Evolutionary conservation across 2,113 vertebrate species (phyloP).

Genomic region (Numida meleagris): DNA sequence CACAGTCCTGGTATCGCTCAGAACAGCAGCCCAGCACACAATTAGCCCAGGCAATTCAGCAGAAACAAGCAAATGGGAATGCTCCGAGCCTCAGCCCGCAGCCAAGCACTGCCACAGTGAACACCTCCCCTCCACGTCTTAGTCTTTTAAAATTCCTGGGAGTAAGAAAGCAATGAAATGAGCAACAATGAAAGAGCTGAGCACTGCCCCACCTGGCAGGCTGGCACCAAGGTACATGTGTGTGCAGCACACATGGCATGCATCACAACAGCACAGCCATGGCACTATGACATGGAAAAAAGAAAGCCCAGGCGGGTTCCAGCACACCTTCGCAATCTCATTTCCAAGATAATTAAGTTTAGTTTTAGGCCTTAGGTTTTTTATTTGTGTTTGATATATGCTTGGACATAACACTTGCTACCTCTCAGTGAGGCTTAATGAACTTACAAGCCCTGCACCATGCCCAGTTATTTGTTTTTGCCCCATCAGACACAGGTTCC

Average conservation of each 20-base stretch:
- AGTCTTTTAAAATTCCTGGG: too few relatives aligned
- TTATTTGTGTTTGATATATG: background rate
- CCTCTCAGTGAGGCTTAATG: background rate
- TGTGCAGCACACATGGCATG: background rate
- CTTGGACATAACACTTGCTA: background rate
- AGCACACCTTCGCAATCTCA: background rate
- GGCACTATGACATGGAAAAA: background rate
- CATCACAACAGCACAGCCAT: background rate
- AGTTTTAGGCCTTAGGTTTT: background rate
- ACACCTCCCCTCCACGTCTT: background rate
- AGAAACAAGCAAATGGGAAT: background rate
- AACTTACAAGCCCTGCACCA: background rate
- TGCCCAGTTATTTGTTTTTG: too few relatives aligned
- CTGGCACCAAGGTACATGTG: background rate
- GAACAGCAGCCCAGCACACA: too few relatives aligned
- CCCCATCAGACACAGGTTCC: background rate
- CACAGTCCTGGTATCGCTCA: accelerated
- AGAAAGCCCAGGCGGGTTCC: background rate
- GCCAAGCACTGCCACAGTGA: background rate
- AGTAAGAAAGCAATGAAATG: accelerated
- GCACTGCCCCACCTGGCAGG: too few relatives aligned
- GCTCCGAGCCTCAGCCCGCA: background rate
- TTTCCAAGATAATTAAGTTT: background rate
- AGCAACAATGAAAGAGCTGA: accelerated
- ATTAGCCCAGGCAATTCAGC: background rate